These are phyloP conservation scores for Alviniconcha strummeri DNA, from an alignment of 2,888 invertebrate genomes.

Conservation along the genomic window DNA sequence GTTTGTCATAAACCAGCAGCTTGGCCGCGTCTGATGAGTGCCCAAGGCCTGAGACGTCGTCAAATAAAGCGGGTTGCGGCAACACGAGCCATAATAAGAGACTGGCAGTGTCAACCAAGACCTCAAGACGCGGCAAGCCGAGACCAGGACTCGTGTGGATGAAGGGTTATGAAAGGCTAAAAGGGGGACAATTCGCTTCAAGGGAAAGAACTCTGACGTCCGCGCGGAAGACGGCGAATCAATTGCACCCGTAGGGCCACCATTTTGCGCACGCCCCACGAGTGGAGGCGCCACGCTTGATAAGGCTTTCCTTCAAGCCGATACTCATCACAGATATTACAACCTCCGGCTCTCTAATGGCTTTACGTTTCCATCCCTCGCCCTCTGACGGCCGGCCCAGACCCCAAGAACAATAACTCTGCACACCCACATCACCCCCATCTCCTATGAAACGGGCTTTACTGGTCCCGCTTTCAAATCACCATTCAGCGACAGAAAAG, in stretches of 20 bases:
- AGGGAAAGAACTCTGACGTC: background rate
- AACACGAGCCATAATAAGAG: no score
- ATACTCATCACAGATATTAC: background rate
- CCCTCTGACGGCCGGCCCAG: background rate
- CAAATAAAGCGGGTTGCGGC: no score
- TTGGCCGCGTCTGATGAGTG: no score
- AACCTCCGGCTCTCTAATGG: slow-evolving; percentile 14
- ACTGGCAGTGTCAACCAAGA: no score
- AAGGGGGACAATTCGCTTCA: no score
- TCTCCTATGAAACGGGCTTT: background rate
- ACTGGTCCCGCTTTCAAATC: slow-evolving; percentile 3
- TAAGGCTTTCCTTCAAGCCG: background rate
- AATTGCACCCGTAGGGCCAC: slow-evolving; percentile 1
- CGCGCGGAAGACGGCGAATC: background rate
- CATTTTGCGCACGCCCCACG: slow-evolving; percentile 8
- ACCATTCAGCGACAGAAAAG: background rate
- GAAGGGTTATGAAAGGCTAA: no score
- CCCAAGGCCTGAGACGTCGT: no score
- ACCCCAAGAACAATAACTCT: slow-evolving; percentile 15
- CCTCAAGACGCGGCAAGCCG: no score
- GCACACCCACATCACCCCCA: background rate
- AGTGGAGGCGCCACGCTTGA: background rate
- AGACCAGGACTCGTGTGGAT: no score
- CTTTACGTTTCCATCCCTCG: background rate
- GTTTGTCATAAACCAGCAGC: no score